phyloP scores from a whole-genome alignment of 2,888 invertebrate genomes.

The Eucera pruinosa region DNA sequence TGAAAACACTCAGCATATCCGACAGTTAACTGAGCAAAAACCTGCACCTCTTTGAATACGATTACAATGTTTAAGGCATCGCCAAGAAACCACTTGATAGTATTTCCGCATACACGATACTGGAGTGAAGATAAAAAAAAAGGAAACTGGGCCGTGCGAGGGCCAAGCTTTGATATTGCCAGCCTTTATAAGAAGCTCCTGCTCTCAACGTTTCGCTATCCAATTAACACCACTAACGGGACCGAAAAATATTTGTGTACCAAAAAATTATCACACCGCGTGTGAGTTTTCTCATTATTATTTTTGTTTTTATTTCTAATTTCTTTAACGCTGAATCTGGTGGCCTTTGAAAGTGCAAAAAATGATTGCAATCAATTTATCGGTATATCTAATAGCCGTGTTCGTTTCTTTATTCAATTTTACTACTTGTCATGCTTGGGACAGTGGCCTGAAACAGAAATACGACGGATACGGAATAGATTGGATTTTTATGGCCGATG shows the following conservation, averaged over 20 bases:
- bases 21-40: constrained; percentile 63
- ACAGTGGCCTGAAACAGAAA: constrained; percentile 76
- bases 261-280: not conserved
- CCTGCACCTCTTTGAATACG: constrained; percentile 63
- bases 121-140: constrained; percentile 70
- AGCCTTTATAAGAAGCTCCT: constrained; percentile 71
- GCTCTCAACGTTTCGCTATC: constrained; percentile 1
- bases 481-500: constrained; percentile 84
- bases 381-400: not conserved
- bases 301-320: not conserved
- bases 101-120: constrained; percentile 78
- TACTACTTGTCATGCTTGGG: constrained; percentile 52
- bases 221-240: constrained; percentile 6
- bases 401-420: constrained; percentile 21
- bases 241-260: not conserved
- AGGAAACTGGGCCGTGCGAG: constrained; percentile 73
- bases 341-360: not conserved
- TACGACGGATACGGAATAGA: constrained; percentile 83
- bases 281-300: not conserved
- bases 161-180: constrained; percentile 66
- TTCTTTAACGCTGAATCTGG: not conserved
- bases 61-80: constrained; percentile 70
- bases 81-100: constrained; percentile 61
- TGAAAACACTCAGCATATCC: constrained; percentile 43
- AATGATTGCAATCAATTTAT: constrained; percentile 20